Conservation (phyloP, 1,140 invertebrate genomes). For the Cotesia glomerata region DNA sequence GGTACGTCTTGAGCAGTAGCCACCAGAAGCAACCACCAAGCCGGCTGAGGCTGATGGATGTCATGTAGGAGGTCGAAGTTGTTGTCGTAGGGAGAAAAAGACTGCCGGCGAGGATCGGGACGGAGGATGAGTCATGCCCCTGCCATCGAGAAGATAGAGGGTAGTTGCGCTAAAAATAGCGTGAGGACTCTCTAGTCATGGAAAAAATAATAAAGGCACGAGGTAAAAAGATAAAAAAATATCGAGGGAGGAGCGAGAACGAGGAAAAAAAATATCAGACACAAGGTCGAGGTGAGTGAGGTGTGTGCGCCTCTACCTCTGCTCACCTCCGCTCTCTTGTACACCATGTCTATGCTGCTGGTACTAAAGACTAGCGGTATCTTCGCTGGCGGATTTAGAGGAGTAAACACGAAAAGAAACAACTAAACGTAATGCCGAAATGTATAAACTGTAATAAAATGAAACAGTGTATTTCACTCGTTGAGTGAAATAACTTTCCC, state of each 20-base stretch:
- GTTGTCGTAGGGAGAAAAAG: constrained; percentile 1
- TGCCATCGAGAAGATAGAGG: not conserved
- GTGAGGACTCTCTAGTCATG: not conserved
- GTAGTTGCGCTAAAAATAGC: constrained; percentile 15
- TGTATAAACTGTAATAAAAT: constrained; percentile 9
- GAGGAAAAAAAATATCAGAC: not conserved
- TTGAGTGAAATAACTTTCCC: not conserved
- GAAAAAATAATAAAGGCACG: not conserved
- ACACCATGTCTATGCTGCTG: not conserved
- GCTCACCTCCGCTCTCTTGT: not conserved
- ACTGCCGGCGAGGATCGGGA: not conserved
- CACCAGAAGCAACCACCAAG: not conserved
- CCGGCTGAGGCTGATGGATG: not conserved
- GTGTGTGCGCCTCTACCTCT: not conserved
- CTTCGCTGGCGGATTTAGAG: not conserved
- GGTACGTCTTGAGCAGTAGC: not conserved
- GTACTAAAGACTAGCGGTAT: not conserved
- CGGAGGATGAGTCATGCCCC: not conserved
- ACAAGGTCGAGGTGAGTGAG: constrained; percentile 29
- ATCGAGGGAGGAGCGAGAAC: not conserved
- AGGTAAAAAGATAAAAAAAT: not conserved
- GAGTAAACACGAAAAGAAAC: not conserved
- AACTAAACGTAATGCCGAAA: not conserved
- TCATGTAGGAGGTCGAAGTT: not conserved
- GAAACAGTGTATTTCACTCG: not conserved